phyloP scores from a whole-genome alignment of 2,888 invertebrate genomes.

The Xestobium rufovillosum region DNA sequence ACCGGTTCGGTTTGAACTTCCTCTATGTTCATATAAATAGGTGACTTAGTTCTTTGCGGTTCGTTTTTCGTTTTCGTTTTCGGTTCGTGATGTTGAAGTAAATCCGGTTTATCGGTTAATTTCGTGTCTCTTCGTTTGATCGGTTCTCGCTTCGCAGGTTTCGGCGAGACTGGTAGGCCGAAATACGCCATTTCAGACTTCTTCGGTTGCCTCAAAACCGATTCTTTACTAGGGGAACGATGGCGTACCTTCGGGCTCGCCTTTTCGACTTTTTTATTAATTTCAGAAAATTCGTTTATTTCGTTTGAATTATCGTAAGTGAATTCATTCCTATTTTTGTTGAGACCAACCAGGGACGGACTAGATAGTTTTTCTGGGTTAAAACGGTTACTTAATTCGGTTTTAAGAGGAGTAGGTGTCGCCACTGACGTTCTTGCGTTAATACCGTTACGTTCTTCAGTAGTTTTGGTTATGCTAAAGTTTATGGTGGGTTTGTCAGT shows the following conservation, averaged over 20 bases:
- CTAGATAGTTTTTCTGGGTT: constrained; percentile 34
- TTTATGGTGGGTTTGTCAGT: too few relatives aligned
- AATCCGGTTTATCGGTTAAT: constrained; percentile 35
- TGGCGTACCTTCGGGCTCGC: constrained; percentile 9
- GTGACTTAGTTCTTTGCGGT: constrained; percentile 20
- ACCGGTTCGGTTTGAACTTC: constrained; percentile 17
- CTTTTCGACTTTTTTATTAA: background rate
- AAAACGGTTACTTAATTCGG: constrained; percentile 1
- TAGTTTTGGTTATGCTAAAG: too few relatives aligned
- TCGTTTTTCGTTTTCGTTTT: constrained; percentile 9
- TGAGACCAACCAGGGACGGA: constrained; percentile 33
- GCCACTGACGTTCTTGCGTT: too few relatives aligned
- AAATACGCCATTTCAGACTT: constrained; percentile 42
- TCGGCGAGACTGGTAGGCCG: constrained; percentile 34
- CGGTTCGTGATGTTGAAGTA: constrained; percentile 28
- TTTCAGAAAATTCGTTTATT: background rate
- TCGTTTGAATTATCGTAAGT: background rate
- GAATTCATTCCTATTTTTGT: constrained; percentile 3
- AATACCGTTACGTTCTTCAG: too few relatives aligned
- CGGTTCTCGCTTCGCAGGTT: constrained; percentile 25
- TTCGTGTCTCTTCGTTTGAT: constrained; percentile 28
- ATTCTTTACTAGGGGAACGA: constrained; percentile 21
- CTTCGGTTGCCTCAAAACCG: constrained; percentile 38
- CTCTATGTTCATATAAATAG: constrained; percentile 39
- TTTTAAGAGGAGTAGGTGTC: too few relatives aligned